Evolutionary conservation across 2,888 invertebrate genomes (phyloP), one percentile per base, ranked within the genome.

Genomic region (Macropis europaea): DNA sequence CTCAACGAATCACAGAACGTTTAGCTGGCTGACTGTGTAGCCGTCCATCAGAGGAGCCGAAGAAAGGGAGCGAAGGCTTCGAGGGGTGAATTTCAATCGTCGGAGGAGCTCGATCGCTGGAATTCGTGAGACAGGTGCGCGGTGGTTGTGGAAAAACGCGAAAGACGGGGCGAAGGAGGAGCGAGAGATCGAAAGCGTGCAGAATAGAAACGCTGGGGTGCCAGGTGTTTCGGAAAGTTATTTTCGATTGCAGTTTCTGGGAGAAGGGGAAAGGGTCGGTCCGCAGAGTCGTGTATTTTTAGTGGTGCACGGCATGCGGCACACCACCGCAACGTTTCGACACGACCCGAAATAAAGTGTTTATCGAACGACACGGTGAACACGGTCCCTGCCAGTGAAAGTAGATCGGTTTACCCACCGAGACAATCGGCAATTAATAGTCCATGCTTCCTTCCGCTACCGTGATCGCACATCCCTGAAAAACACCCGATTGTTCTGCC

Each of bases 311-410:
- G 84, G 84, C 86, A 86, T 84, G 82, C 84, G 84, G 78, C 75
- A 69, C 82, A 85, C 84, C 86, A 84, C 83, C 82, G 85, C 85
- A 78, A 81, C 75, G 82, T 86, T 87, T 86, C 87, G 83, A 86
- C 84, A 87, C 79, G 66, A 81, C 76, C 82, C 80, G 80, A 86
- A 87, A 85, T 86, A 84, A 87, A 86, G 81, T 86, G 85, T 87
- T 87, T 87, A 85, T 87, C 85, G 82, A 83, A 84, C 82, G 70
- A 62, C 63, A 57, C 50, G 67, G 26, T 15, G 50, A 45, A 50
- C 57, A 34, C 61, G 48, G 64, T 42, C 52, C 15, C 60, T 28
- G 61, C 43, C 53, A 40, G 63, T 53, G 70, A 74, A 78, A 74
- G 70, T 71, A 36, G 67, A 74, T 40, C 75, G 68, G 50, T 42